These are phyloP conservation scores for Pangasianodon hypophthalmus DNA, from an alignment of 2,113 vertebrate species.

Conservation along the genomic window DNA sequence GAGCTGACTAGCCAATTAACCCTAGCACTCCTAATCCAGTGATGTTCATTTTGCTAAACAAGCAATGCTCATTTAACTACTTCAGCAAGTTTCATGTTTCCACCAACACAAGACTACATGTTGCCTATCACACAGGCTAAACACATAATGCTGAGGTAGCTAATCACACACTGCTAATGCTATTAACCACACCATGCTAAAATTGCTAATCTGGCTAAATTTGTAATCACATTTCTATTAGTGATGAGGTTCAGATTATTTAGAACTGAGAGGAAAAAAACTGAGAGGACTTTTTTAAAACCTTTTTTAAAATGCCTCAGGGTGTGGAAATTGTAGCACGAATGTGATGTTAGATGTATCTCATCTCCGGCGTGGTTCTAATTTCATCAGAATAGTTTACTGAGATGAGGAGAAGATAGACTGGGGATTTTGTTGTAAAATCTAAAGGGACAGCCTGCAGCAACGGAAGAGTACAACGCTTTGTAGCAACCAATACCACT, in stretches of 20 bases:
- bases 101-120: neutral
- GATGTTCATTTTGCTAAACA: neutral
- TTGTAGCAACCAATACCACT: neutral
- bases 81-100: neutral
- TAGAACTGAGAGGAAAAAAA: neutral
- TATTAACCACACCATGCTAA: neutral
- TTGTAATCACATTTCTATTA: neutral
- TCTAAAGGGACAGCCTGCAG: conserved; percentile 13
- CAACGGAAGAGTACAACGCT: neutral
- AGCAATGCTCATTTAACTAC: neutral
- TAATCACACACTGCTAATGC: neutral
- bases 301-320: neutral
- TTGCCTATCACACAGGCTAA: neutral
- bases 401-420: neutral
- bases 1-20: neutral
- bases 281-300: no score
- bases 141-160: neutral
- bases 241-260: neutral
- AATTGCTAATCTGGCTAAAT: neutral
- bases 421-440: neutral
- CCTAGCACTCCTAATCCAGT: neutral
- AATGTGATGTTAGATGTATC: neutral
- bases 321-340: neutral
- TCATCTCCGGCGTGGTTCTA: neutral
- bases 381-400: neutral